Base-by-base conservation (phyloP, 2,888 invertebrate genomes). In the Craniophora ligustri region DNA sequence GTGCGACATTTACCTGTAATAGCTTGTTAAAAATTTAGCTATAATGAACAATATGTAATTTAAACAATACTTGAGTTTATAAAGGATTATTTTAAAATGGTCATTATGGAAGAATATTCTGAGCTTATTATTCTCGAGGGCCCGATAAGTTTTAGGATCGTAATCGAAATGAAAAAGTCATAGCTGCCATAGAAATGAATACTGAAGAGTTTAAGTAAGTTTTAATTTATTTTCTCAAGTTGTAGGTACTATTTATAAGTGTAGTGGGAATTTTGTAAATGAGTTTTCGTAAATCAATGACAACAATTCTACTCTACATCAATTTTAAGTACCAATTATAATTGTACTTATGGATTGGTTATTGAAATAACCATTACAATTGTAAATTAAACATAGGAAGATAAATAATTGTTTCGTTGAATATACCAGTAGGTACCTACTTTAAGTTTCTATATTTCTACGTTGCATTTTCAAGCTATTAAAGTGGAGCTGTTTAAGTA, bases 401-500 rank as follows among this genome's bases (percentile, higher is more conserved):
- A n/a, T n/a, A n/a, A n/a, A n/a, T n/a, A n/a, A n/a, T n/a, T n/a
- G n/a, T n/a, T n/a, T n/a, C n/a, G n/a, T n/a, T n/a, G 11, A 34
- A 35, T 49, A 32, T 40, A 44, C 21, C n/a, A n/a, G n/a, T n/a
- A n/a, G n/a, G n/a, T n/a, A n/a, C n/a, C n/a, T n/a, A 42, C 21
- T 50, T 48, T 44, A 13, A 54, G 14, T n/a, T n/a, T n/a, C n/a
- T n/a, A n/a, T n/a, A n/a, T n/a, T 57, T 51, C 42, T 19, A 55
- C 42, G 45, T 59, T 38, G 51, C 47, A 46, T 64, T 62, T 67
- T 50, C 56, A 56, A 65, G 49, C 62, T 63, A 57, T 65, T 63
- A 56, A 64, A 56, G 55, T 53, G 56, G 30, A 61, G 48, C 36
- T 49, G 45, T 72, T 55, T 59, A 61, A 67, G 60, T 64, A 56